phyloP scores from a whole-genome alignment of 2,113 vertebrate species.

The Daubentonia madagascariensis region DNA sequence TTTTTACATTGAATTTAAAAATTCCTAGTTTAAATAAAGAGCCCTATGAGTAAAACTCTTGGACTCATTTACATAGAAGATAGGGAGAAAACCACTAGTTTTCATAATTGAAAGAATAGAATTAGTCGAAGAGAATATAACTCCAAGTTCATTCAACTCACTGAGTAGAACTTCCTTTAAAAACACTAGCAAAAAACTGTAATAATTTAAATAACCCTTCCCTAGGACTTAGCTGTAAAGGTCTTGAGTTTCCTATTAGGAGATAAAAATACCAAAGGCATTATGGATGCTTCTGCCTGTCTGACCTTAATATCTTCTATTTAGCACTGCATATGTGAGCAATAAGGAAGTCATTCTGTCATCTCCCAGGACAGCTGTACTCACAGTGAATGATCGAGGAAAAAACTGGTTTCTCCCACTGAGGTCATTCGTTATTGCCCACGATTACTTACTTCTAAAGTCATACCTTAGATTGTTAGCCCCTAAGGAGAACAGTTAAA shows the following conservation, averaged over 20 bases:
- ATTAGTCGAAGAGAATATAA: slow-evolving; percentile 58
- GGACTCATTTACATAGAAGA: slow-evolving; percentile 31
- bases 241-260: slow-evolving; percentile 48
- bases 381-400: not conserved
- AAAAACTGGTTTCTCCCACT: not conserved
- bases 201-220: not conserved
- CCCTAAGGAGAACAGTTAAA: not conserved
- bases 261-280: slow-evolving; percentile 44
- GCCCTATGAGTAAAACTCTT: slow-evolving; percentile 44
- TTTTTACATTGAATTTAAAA: slow-evolving; percentile 54
- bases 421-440: slow-evolving; percentile 21
- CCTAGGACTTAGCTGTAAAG: slow-evolving; percentile 26
- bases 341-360: not conserved
- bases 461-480: not conserved
- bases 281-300: not conserved
- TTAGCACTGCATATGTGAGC: slow-evolving; percentile 11
- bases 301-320: slow-evolving; percentile 49
- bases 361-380: not conserved
- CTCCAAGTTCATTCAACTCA: slow-evolving; percentile 42
- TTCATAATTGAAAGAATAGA: slow-evolving; percentile 66
- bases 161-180: slow-evolving; percentile 53
- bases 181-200: slow-evolving; percentile 26
- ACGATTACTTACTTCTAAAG: not conserved
- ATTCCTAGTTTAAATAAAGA: slow-evolving; percentile 28
- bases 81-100: slow-evolving; percentile 47